Base-by-base conservation (phyloP, 2,113 vertebrate species). In the Proterorhinus semilunaris region DNA sequence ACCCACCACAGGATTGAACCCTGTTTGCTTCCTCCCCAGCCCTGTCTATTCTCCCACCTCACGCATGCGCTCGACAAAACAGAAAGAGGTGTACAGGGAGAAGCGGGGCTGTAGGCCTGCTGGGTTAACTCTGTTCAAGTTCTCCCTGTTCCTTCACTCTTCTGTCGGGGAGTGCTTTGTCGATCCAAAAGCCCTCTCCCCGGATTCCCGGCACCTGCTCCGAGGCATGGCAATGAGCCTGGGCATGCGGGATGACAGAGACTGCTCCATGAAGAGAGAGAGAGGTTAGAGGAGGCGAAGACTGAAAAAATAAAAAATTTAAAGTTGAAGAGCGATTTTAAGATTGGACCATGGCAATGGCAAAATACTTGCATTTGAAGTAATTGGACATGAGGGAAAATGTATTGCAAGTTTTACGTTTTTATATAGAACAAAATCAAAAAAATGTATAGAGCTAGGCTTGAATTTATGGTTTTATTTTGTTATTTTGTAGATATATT, bases 91-190 rank as follows among this genome's bases (percentile, higher is more conserved):
- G 67, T 63, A 84, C 16, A 71, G 64, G 49, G 44, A 46, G 12
- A 15, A 52, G 61, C 55, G 11, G 63, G 61, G 27, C 0, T n/a
- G 59, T 55, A 9, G 17, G 73, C 76, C 76, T 82, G 68, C 85
- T 86, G 86, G 84, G 88, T 90, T 92, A 90, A 92, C 90, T 92
- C 88, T 83, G 78, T 80, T 90, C 90, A 90, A 89, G 88, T 74
- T 79, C 79, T 88, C 81, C 89, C 81, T 55, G 87, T 85, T 88
- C 86, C 81, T 55, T 21, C 27, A 21, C 53, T 87, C 84, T 90
- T 87, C 87, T 84, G 87, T 81, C 82, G 87, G 82, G 66, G 87
- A 88, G 83, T 64, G 68, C 70, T 80, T 72, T 48, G 79, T 83
- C 82, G 67, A 79, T 83, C 84, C 80, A 79, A 87, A 36, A 79